phyloP scores from a whole-genome alignment of 2,113 vertebrate species.

The Colaptes auratus region DNA sequence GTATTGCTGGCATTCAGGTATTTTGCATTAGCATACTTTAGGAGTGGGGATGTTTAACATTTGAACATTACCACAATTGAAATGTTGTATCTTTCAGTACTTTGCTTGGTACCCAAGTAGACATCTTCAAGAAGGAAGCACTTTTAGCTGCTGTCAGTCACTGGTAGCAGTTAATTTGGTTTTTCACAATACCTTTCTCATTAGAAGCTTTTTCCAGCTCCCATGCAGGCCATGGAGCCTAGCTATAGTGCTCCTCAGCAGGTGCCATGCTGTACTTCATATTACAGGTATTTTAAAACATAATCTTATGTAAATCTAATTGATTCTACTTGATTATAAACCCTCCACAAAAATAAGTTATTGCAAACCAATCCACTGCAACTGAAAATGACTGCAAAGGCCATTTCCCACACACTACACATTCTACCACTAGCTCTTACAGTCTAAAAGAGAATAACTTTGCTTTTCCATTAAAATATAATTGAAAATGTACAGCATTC shows the following conservation, averaged over 20 bases:
- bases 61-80: not conserved
- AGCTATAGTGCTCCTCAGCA: not conserved
- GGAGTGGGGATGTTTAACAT: not conserved
- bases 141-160: constrained; percentile 1
- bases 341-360: constrained; percentile 27
- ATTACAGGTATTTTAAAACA: constrained; percentile 10
- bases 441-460: constrained; percentile 26
- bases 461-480: constrained; percentile 65
- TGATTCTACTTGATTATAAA: constrained; percentile 12
- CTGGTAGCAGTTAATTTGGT: not conserved
- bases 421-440: not conserved
- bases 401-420: not conserved
- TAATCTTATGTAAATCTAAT: constrained; percentile 4
- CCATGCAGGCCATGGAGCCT: not conserved
- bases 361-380: constrained; percentile 28
- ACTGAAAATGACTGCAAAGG: constrained; percentile 29
- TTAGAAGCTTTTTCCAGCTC: not conserved
- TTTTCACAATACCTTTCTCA: not conserved
- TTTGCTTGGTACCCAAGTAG: not conserved
- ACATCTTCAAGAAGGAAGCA: not conserved
- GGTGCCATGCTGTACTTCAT: not conserved
- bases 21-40: not conserved
- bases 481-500: constrained; percentile 58
- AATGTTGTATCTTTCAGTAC: not conserved
- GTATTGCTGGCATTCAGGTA: not conserved